phyloP scores from a whole-genome alignment of 2,113 vertebrate genomes.

The Myiagra hebetior region DNA sequence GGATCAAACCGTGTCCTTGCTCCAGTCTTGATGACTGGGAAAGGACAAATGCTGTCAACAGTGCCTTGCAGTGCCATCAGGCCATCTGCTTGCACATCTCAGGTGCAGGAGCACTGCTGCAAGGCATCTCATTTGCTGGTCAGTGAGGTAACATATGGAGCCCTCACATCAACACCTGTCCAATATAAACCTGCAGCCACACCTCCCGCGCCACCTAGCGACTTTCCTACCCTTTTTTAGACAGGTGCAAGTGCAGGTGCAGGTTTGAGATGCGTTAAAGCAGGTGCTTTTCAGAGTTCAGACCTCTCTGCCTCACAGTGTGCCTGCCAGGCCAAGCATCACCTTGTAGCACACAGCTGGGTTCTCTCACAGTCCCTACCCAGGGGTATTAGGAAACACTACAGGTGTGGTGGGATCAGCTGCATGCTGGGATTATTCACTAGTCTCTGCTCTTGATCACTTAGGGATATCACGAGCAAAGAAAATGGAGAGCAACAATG shows the following conservation, averaged over 20 bases:
- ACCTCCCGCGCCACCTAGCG: fast-evolving
- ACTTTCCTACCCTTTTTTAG: neutral
- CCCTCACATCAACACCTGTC: neutral
- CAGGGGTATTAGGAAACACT: neutral
- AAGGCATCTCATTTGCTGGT: neutral
- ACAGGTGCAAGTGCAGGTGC: fast-evolving
- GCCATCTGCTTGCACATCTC: neutral
- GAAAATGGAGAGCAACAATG: neutral
- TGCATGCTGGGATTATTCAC: neutral
- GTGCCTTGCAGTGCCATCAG: neutral
- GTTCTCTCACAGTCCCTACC: neutral
- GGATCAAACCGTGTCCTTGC: neutral
- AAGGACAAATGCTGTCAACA: neutral
- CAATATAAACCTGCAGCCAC: neutral
- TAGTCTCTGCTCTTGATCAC: neutral
- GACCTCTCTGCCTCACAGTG: neutral
- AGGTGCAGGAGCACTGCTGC: neutral
- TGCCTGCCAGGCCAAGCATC: neutral
- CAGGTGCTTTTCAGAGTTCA: neutral
- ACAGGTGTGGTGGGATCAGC: neutral
- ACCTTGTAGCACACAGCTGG: neutral
- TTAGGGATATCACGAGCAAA: neutral
- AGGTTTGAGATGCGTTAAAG: neutral
- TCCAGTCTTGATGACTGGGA: neutral
- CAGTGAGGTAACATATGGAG: neutral